Evolutionary conservation across 2,113 vertebrate genomes (phyloP), one percentile per base, ranked within the genome.

Genomic region (Aegotheles bennettii): DNA sequence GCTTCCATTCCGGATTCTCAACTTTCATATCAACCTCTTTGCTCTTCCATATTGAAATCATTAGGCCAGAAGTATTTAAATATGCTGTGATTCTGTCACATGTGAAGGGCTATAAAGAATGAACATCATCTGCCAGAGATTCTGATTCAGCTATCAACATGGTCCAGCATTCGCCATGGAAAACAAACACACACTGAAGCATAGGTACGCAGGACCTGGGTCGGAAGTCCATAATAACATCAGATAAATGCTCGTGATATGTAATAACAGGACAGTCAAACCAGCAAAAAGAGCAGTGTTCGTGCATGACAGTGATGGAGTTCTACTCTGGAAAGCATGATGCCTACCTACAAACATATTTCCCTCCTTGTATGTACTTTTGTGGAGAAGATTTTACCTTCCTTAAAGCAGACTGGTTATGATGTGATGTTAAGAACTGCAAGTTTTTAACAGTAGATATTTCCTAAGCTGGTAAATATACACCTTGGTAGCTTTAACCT

Each of bases 181-280:
- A 69, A 90, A 71, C 17, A 63, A 59, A 8, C 5, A 51, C 19
- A 42, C 6, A 42, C 16, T 36, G 1, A 71, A 26, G 10, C 0
- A 0, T 26, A 51, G 18, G 15, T 70, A 10, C 9, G 7, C 10
- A 57, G 23, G 16, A n/a, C 8, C 31, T 73, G 26, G 4, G 6
- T 4, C 68, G 51, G 40, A 50, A 59, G 40, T 8, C 24, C 21
- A 2, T 2, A 36, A 28, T 61, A 59, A 35, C 1, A 5, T 26
- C 33, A 80, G 40, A n/a, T 5, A 11, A 78, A 2, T 0, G 2
- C 2, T 71, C 6, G 23, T 81, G 64, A 17, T 16, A 31, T 3
- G 8, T 20, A 77, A 64, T 23, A n/a, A 64, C 12, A 36, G 31
- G 11, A 42, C 16, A 71, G 16, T 14, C 16, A 89, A 93, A 81